Percentiles rank a stretch among this genome's conserved stretches.
phyloP scores from a whole-genome alignment of 2,797 vertebrate genomes.

The Oreochromis grahami region DNA sequence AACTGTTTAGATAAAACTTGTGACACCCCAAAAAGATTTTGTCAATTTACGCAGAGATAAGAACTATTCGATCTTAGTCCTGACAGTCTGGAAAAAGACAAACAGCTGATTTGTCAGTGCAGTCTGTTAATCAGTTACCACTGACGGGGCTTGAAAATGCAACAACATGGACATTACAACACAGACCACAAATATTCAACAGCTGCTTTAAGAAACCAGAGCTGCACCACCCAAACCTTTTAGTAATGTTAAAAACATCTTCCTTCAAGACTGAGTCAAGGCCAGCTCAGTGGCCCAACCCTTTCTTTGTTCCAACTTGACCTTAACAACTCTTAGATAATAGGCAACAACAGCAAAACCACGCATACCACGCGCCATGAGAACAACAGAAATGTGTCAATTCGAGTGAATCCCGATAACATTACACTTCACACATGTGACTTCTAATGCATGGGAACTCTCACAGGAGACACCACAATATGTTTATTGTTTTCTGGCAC shows the following conservation, averaged over 20 bases:
- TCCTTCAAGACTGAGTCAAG: neutral
- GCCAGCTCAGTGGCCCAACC: neutral
- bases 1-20: neutral
- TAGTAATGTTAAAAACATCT: neutral
- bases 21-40: neutral
- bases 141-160: neutral
- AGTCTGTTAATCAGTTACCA: conserved; percentile 4
- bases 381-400: neutral
- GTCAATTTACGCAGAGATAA: neutral
- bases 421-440: neutral
- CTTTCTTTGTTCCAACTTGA: neutral
- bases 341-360: neutral
- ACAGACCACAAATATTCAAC: conserved; percentile 19
- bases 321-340: neutral
- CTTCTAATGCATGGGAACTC: neutral
- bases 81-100: neutral
- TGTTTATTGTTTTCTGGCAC: neutral
- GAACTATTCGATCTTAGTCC: neutral
- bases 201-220: neutral
- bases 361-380: accelerated
- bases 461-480: neutral
- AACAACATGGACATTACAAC: conserved; percentile 4
- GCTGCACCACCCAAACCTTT: conserved; percentile 18
- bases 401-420: neutral
- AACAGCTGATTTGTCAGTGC: conserved; percentile 2